These are phyloP conservation scores for Tetrapedia diversipes DNA, from an alignment of 2,888 invertebrate species.

Conservation along the genomic window DNA sequence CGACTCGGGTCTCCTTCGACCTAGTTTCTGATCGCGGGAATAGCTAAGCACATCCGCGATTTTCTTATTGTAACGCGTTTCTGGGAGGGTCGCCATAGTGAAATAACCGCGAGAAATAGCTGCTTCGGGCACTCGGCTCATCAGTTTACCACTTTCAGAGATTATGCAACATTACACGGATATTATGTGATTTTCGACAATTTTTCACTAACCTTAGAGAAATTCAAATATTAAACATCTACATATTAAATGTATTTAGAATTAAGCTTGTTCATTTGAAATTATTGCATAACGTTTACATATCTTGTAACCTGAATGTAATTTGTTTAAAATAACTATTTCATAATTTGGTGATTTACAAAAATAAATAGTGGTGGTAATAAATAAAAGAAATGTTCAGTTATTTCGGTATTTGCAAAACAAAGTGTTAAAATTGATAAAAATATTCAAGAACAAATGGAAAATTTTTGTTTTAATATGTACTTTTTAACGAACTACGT, in stretches of 20 bases:
- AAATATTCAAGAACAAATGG: background rate
- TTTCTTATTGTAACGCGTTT: slow-evolving; percentile 67
- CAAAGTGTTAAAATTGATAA: background rate
- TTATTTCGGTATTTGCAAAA: background rate
- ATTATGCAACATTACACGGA: slow-evolving; percentile 34
- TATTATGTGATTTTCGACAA: background rate
- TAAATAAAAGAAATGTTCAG: background rate
- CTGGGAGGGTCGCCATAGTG: slow-evolving; percentile 52
- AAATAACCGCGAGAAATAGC: slow-evolving; percentile 70
- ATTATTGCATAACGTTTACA: background rate
- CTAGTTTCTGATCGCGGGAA: slow-evolving; percentile 73
- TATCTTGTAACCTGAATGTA: too few relatives aligned
- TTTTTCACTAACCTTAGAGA: background rate
- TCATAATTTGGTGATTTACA: background rate
- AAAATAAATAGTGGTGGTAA: background rate
- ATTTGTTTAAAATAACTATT: too few relatives aligned
- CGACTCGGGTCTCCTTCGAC: slow-evolving; percentile 64
- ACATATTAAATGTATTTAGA: background rate
- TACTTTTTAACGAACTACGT: background rate
- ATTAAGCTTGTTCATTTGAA: too few relatives aligned
- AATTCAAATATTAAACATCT: background rate
- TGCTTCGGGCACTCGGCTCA: slow-evolving; percentile 39
- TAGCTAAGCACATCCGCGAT: slow-evolving; percentile 68
- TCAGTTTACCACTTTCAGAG: slow-evolving; percentile 54
- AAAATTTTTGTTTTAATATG: background rate